Percentiles rank a stretch among this genome's conserved stretches.
phyloP scores from a whole-genome alignment of 2,113 vertebrate species.

The Calyptomena viridis region DNA sequence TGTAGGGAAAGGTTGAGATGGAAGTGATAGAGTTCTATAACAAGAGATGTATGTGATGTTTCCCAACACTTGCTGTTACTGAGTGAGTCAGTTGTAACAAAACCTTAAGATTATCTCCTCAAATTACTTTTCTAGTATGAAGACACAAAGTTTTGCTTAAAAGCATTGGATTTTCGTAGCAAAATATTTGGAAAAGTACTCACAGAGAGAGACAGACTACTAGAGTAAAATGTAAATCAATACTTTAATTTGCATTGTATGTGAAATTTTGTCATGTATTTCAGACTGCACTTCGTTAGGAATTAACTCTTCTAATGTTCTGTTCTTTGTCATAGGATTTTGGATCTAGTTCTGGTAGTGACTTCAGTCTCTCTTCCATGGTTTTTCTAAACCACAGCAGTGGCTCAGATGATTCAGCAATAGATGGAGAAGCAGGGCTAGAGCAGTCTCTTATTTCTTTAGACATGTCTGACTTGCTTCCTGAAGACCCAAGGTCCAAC shows the following conservation, averaged over 20 bases:
- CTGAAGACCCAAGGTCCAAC: constrained; percentile 79
- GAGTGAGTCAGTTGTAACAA: not conserved
- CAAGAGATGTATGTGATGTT: not conserved
- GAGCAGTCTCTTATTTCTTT: constrained; percentile 84
- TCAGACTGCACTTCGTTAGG: not conserved
- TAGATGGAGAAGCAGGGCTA: constrained; percentile 80
- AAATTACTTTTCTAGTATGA: not conserved
- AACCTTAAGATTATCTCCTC: not conserved
- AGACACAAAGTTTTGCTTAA: not conserved
- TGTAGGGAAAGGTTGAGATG: not conserved
- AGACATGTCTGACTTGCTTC: constrained; percentile 79
- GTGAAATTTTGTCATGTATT: not conserved
- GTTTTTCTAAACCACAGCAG: constrained; percentile 94
- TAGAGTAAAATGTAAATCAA: not conserved
- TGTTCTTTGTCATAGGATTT: constrained; percentile 77
- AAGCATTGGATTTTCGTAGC: not conserved
- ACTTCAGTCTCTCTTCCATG: constrained; percentile 95
- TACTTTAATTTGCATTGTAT: not conserved
- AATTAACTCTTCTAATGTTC: not conserved
- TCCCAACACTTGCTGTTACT: not conserved
- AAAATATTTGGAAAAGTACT: not conserved
- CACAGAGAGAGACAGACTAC: not conserved
- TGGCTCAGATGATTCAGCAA: constrained; percentile 88
- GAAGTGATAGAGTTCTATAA: not conserved
- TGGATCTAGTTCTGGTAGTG: constrained; percentile 88